A percentile compares a stretch with the other conserved stretches of the same genome.
phyloP scores from a whole-genome alignment of 2,797 vertebrate genomes.

The Gallinago nigripennis region DNA sequence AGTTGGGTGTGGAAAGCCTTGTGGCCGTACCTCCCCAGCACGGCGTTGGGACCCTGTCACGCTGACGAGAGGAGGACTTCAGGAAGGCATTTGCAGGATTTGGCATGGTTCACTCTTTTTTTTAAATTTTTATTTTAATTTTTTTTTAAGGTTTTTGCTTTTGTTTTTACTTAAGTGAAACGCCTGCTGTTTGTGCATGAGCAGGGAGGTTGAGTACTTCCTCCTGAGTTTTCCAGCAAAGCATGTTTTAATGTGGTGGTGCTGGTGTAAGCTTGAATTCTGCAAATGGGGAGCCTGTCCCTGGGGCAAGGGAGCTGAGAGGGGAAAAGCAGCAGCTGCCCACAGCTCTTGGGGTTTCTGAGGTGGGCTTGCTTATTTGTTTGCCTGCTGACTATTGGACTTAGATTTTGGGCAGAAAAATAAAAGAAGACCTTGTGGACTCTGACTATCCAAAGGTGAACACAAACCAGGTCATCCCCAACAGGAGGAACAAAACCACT shows the following conservation, averaged over 20 bases:
- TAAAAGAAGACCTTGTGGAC: not conserved
- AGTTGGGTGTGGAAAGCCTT: not conserved
- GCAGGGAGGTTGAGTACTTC: not conserved
- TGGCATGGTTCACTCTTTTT: not conserved
- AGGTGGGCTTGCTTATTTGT: not conserved
- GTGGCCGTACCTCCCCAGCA: not conserved
- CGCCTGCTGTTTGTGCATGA: not conserved
- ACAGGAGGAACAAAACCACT: not conserved
- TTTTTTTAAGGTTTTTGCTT: not conserved
- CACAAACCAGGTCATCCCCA: not conserved
- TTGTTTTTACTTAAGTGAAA: not conserved
- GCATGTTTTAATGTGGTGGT: not conserved
- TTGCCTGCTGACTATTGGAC: not conserved
- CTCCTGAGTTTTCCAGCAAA: not conserved
- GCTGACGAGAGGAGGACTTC: not conserved
- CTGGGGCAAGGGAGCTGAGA: not conserved
- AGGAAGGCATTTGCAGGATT: not conserved
- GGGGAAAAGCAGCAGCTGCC: not conserved
- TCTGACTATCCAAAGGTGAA: not conserved
- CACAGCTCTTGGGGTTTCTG: not conserved
- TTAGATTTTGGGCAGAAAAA: not conserved
- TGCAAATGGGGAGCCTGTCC: not conserved
- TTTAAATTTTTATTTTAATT: no score
- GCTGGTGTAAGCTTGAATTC: constrained; percentile 6
- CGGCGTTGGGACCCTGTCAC: not conserved